phyloP scores from a whole-genome alignment of 64 coral and sea anemone genomes.

The Stylophora pistillata region DNA sequence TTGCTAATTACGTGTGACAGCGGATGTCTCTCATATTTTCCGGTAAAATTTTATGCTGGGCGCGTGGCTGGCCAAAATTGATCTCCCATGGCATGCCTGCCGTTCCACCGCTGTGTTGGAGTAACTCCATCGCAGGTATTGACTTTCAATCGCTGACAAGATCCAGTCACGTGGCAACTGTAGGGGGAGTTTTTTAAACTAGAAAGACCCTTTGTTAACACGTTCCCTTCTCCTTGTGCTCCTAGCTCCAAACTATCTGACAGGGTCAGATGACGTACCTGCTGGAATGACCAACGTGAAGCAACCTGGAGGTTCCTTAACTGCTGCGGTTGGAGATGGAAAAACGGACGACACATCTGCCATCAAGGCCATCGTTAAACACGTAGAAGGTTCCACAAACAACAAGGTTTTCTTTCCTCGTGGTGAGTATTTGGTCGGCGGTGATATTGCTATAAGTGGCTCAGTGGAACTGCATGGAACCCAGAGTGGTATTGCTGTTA shows the following conservation, averaged over 20 bases:
- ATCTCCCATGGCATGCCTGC: no score
- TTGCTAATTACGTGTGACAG: no score
- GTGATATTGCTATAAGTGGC: neutral
- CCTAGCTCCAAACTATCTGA: neutral
- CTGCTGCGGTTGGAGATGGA: slow-evolving; percentile 24
- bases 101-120: no score
- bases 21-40: no score
- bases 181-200: neutral
- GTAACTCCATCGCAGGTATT: no score
- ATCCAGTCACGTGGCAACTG: neutral
- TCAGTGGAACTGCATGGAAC: neutral
- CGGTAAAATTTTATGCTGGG: no score
- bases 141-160: no score
- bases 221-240: neutral
- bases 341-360: neutral
- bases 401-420: slow-evolving; percentile 42
- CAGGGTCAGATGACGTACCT: neutral
- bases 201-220: neutral
- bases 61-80: no score
- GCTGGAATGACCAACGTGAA: slow-evolving; percentile 19
- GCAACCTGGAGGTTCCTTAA: neutral
- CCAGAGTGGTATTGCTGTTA: neutral
- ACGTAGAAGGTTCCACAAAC: neutral
- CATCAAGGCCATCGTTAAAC: slow-evolving; percentile 21
- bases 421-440: slow-evolving; percentile 18